A percentile compares a stretch with the other conserved stretches of the same genome.
These are phyloP conservation scores for Agrotis exclamationis DNA, from an alignment of 2,888 invertebrate genomes.

Conservation along the genomic window DNA sequence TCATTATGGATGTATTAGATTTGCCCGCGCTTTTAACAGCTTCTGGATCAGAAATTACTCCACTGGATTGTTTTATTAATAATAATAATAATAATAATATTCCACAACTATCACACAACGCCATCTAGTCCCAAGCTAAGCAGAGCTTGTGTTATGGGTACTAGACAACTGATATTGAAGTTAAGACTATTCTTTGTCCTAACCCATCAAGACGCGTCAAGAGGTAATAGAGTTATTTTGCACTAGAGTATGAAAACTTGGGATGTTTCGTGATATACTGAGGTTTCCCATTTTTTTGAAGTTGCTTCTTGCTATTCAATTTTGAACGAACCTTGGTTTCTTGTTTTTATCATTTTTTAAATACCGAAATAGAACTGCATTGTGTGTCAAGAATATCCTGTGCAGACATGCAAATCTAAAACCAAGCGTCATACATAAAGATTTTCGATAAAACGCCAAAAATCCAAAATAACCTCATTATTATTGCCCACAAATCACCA, in stretches of 20 bases:
- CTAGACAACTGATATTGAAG: no score
- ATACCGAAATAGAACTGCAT: slow-evolving; percentile 24
- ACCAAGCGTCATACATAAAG: slow-evolving; percentile 27
- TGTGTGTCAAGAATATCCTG: slow-evolving; percentile 9
- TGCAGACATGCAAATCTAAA: slow-evolving; percentile 38
- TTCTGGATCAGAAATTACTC: no score
- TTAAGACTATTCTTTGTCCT: no score
- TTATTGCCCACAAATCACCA: slow-evolving; percentile 59
- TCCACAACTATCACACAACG: no score
- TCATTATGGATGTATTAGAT: neutral
- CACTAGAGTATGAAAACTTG: no score
- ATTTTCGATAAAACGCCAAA: slow-evolving; percentile 48
- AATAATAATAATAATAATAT: no score
- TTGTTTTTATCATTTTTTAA: neutral
- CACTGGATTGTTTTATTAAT: no score
- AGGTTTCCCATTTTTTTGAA: neutral
- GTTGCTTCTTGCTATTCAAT: neutral
- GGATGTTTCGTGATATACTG: neutral
- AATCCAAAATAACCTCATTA: slow-evolving; percentile 57
- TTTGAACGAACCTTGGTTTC: neutral
- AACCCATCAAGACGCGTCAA: no score
- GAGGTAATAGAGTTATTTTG: no score
- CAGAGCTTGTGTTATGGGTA: no score
- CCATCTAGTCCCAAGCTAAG: no score
- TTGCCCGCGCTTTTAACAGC: no score